Evolutionary conservation across 2,888 invertebrate species (phyloP).

Genomic region (Dasypogon diadema): DNA sequence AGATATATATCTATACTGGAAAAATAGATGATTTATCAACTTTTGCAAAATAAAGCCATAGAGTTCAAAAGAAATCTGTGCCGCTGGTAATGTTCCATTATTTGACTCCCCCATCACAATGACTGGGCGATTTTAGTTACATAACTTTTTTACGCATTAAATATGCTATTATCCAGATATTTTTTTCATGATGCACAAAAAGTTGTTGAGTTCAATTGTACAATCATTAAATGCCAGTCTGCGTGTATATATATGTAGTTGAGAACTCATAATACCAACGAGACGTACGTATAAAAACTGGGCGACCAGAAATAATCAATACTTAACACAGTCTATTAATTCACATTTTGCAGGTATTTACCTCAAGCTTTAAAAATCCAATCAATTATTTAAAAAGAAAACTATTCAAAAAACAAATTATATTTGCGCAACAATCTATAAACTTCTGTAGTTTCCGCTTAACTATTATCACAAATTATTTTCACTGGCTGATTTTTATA

Average conservation of each 20-base stretch:
- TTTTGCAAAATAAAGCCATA: background rate
- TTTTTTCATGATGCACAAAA: background rate
- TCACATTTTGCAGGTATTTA: conserved; percentile 26
- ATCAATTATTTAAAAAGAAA: conserved; percentile 15
- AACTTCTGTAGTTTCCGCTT: conserved; percentile 29
- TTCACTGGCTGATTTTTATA: conserved; percentile 26
- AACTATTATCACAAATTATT: conserved; percentile 51
- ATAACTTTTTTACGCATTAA: background rate
- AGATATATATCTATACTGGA: too few species aligned
- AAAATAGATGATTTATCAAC: background rate
- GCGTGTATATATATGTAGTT: background rate
- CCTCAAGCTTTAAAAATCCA: conserved; percentile 35
- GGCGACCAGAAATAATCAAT: conserved; percentile 30
- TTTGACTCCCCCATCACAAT: too few species aligned
- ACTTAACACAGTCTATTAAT: background rate
- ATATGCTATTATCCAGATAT: too few species aligned
- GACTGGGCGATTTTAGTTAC: background rate
- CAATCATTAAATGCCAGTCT: background rate
- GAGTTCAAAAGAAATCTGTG: too few species aligned
- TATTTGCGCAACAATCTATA: conserved; percentile 36
- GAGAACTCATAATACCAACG: background rate
- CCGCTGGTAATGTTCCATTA: too few species aligned
- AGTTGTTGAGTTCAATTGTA: background rate
- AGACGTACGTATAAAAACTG: background rate
- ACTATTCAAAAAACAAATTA: conserved; percentile 31